Percentiles rank a stretch among this genome's conserved stretches.
Evolutionary conservation across 2,113 vertebrate genomes (phyloP).

Genomic region (Todiramphus chloris): DNA sequence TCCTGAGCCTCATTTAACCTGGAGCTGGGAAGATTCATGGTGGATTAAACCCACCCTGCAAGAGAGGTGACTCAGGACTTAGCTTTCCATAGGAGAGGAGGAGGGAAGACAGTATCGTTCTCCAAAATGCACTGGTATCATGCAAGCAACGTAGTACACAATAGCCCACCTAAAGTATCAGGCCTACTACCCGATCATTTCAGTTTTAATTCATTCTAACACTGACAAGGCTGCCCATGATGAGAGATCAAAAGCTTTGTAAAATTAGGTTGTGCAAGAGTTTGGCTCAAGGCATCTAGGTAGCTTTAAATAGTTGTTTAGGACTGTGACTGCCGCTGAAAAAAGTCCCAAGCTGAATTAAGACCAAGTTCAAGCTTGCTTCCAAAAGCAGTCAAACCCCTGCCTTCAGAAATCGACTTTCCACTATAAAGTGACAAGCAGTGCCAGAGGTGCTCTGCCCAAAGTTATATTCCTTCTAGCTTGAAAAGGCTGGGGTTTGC

Average conservation of each 20-base stretch:
- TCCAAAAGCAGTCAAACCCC: neutral
- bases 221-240: neutral
- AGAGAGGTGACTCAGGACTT: neutral
- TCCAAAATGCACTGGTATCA: neutral
- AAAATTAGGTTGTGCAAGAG: neutral
- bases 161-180: neutral
- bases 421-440: neutral
- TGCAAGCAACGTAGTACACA: accelerated
- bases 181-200: neutral
- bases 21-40: neutral
- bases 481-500: neutral
- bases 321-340: neutral
- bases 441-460: neutral
- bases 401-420: neutral
- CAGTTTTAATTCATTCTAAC: neutral
- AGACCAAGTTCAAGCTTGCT: neutral
- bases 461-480: neutral
- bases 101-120: neutral
- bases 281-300: neutral
- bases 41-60: neutral
- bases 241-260: slow-evolving; percentile 20
- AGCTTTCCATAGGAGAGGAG: neutral
- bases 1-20: accelerated
- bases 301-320: neutral
- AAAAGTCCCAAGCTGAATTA: slow-evolving; percentile 5